A percentile compares a stretch with the other conserved stretches of the same genome.
Conservation (phyloP, 2,113 vertebrate species). For the Odontesthes bonariensis region DNA sequence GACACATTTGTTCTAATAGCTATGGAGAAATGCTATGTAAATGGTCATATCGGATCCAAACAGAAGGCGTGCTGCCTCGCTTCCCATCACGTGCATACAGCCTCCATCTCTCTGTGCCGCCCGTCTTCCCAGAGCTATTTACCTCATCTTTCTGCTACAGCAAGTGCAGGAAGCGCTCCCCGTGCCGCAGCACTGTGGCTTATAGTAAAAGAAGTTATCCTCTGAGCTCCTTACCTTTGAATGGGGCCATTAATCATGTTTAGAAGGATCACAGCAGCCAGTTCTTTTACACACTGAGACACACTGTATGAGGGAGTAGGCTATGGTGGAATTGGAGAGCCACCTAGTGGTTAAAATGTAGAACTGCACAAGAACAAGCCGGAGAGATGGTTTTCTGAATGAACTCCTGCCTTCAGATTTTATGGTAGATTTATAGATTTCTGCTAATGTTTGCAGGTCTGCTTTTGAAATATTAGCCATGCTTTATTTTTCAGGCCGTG, state of each 20-base stretch:
- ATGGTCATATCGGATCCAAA: not conserved
- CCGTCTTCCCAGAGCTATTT: conserved; percentile 61
- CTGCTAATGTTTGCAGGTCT: not conserved
- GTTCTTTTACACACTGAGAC: conserved; percentile 29
- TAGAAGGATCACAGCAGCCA: conserved; percentile 71
- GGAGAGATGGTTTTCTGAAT: not conserved
- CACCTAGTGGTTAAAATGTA: conserved; percentile 58
- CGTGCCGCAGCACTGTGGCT: conserved; percentile 67
- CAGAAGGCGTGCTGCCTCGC: not conserved
- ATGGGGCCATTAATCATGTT: conserved; percentile 81
- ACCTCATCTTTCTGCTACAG: conserved; percentile 58
- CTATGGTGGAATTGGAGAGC: conserved; percentile 38
- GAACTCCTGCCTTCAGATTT: conserved; percentile 8
- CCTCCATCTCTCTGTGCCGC: conserved; percentile 20
- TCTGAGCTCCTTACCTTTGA: conserved; percentile 80
- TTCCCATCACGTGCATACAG: conserved; percentile 21
- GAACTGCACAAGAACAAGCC: not conserved
- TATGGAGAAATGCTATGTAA: not conserved
- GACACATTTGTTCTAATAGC: conserved; percentile 10
- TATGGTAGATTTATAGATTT: conserved; percentile 2
- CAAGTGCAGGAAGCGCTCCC: conserved; percentile 60
- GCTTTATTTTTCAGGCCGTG: not conserved
- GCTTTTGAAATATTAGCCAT: conserved; percentile 4
- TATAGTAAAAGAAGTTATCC: conserved; percentile 81
- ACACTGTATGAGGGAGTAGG: not conserved